Conservation (phyloP, 2,888 invertebrate species). For the Alloscopus bannaensis region DNA sequence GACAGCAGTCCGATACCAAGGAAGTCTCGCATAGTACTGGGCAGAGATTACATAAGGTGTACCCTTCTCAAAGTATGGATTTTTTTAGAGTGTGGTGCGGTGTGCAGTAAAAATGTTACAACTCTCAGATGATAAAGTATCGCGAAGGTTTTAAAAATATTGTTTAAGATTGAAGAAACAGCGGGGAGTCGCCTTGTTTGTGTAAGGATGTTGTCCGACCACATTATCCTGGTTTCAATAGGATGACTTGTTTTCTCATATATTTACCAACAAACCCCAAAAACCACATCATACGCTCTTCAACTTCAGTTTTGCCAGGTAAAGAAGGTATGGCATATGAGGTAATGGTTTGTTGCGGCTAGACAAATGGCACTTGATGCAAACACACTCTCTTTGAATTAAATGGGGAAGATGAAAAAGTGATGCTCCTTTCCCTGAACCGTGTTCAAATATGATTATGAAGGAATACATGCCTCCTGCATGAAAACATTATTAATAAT, state of each 20-base stretch:
- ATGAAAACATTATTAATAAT: slow-evolving; percentile 47
- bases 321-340: slow-evolving; percentile 11
- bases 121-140: slow-evolving; percentile 41
- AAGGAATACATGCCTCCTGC: background rate
- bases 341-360: slow-evolving; percentile 15
- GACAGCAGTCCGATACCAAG: too few species aligned
- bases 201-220: slow-evolving; percentile 65
- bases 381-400: background rate
- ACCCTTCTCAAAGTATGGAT: slow-evolving; percentile 18
- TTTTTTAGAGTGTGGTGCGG: slow-evolving; percentile 25
- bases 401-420: background rate
- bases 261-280: slow-evolving; percentile 8
- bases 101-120: slow-evolving; percentile 14
- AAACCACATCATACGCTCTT: background rate
- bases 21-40: too few species aligned
- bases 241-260: slow-evolving; percentile 60
- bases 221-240: slow-evolving; percentile 58
- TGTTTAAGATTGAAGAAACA: slow-evolving; percentile 46
- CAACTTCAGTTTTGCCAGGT: slow-evolving; percentile 15
- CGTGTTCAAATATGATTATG: background rate
- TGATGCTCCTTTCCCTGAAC: background rate
- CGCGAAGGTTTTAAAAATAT: slow-evolving; percentile 50
- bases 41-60: too few species aligned
- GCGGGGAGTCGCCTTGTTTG: slow-evolving; percentile 66
- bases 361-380: slow-evolving; percentile 28